Evolutionary conservation across 1,140 invertebrate species (phyloP).

Genomic region (Drosophila quadrilineata): DNA sequence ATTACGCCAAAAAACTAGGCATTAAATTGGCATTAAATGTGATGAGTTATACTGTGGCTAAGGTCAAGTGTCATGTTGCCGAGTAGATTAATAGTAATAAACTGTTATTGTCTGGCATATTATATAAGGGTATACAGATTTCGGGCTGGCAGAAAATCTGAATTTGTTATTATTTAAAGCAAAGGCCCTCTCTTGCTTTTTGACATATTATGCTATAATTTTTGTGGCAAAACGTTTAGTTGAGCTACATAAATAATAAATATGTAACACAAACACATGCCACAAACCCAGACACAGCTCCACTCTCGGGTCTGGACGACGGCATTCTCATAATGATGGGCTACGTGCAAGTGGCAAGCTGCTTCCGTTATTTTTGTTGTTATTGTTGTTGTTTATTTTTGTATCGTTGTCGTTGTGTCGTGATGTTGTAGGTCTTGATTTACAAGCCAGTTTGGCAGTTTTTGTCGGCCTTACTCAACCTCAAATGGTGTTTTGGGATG

Average conservation of each 20-base stretch:
- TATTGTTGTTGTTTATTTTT: slow-evolving; percentile 22
- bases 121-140: slow-evolving; percentile 21
- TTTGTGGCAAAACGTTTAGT: slow-evolving; percentile 73
- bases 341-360: slow-evolving; percentile 32
- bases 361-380: slow-evolving; percentile 4
- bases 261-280: slow-evolving; percentile 33
- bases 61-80: no score
- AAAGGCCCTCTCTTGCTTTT: slow-evolving; percentile 53
- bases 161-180: slow-evolving; percentile 51
- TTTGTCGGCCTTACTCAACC: slow-evolving; percentile 17
- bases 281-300: not conserved
- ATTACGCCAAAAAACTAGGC: no score
- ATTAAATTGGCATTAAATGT: no score
- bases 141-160: not conserved
- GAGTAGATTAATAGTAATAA: slow-evolving; percentile 4
- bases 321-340: slow-evolving; percentile 31
- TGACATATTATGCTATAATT: slow-evolving; percentile 76
- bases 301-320: not conserved
- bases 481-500: not conserved
- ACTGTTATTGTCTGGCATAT: not conserved
- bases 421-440: slow-evolving; percentile 43
- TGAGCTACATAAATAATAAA: slow-evolving; percentile 78
- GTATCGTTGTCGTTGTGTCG: slow-evolving; percentile 6
- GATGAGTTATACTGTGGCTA: no score
- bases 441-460: slow-evolving; percentile 51